Percentiles rank a stretch among this genome's conserved stretches.
Evolutionary conservation across 2,113 vertebrate species (phyloP).

Genomic region (Elgaria multicarinata): DNA sequence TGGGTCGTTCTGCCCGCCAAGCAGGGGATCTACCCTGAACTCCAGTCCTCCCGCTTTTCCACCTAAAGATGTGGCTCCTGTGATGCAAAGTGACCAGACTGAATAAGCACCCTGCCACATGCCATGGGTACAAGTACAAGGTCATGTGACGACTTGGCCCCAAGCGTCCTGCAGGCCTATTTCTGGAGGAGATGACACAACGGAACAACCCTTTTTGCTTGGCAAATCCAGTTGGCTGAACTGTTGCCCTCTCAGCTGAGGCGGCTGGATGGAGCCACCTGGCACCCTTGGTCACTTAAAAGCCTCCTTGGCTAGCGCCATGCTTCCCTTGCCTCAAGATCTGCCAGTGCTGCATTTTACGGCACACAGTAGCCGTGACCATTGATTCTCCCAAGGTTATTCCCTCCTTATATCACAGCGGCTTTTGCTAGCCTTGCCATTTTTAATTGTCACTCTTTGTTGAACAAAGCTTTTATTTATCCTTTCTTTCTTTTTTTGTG

Average conservation of each 20-base stretch:
- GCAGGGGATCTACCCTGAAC: too few relatives aligned
- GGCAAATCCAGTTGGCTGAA: neutral
- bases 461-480: constrained; percentile 61
- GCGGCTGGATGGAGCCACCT: neutral
- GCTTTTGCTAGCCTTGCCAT: constrained; percentile 47
- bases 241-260: neutral
- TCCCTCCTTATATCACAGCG: neutral
- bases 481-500: constrained; percentile 42
- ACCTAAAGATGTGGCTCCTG: too few relatives aligned
- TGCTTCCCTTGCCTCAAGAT: neutral
- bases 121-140: too few relatives aligned
- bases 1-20: too few relatives aligned
- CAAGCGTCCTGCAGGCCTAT: neutral
- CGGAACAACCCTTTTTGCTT: too few relatives aligned
- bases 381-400: constrained; percentile 21
- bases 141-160: neutral
- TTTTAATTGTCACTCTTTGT: constrained; percentile 59
- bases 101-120: neutral
- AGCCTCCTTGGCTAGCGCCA: too few relatives aligned
- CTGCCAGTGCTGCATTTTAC: neutral
- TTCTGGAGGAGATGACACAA: neutral
- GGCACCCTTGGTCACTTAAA: neutral
- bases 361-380: neutral
- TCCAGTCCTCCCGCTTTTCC: too few relatives aligned
- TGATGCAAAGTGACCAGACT: neutral